phyloP scores from a whole-genome alignment of 2,888 invertebrate species.

The Hirtodrosophila trivittata region DNA sequence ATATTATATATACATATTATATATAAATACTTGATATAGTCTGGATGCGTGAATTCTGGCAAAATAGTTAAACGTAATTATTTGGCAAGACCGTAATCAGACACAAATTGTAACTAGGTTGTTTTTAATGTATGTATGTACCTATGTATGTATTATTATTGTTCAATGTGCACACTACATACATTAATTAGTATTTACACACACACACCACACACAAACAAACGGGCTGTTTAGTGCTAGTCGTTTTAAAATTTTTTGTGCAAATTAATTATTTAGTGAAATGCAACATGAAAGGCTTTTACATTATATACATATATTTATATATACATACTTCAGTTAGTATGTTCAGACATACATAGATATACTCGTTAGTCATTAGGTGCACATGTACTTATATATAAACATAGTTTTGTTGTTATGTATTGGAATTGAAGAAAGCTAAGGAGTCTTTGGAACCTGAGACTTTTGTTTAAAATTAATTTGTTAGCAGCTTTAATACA shows the following conservation, averaged over 20 bases:
- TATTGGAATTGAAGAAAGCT: constrained; percentile 23
- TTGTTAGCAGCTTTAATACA: constrained; percentile 39
- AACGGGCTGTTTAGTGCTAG: constrained; percentile 69
- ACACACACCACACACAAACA: constrained; percentile 13
- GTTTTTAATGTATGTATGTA: constrained; percentile 45
- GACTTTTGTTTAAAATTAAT: constrained; percentile 35
- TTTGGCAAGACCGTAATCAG: too few relatives aligned
- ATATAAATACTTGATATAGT: background rate
- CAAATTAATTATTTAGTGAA: constrained; percentile 46
- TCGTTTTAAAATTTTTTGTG: constrained; percentile 57
- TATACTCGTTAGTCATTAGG: constrained; percentile 36
- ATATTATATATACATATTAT: too few relatives aligned
- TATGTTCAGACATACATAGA: constrained; percentile 13
- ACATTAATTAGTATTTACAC: constrained; percentile 40
- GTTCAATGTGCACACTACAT: constrained; percentile 30
- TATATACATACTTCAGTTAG: constrained; percentile 6
- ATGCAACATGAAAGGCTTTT: constrained; percentile 66
- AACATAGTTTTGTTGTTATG: constrained; percentile 31
- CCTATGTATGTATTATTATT: constrained; percentile 42
- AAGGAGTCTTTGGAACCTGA: constrained; percentile 20
- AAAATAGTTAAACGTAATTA: constrained; percentile 4
- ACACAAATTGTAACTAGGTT: constrained; percentile 63
- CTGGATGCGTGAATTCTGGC: background rate
- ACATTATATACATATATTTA: constrained; percentile 42
- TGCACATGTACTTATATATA: constrained; percentile 10